A percentile compares a stretch with the other conserved stretches of the same genome.
phyloP scores from a whole-genome alignment of 2,888 invertebrate genomes.

The Cheilosia variabilis region DNA sequence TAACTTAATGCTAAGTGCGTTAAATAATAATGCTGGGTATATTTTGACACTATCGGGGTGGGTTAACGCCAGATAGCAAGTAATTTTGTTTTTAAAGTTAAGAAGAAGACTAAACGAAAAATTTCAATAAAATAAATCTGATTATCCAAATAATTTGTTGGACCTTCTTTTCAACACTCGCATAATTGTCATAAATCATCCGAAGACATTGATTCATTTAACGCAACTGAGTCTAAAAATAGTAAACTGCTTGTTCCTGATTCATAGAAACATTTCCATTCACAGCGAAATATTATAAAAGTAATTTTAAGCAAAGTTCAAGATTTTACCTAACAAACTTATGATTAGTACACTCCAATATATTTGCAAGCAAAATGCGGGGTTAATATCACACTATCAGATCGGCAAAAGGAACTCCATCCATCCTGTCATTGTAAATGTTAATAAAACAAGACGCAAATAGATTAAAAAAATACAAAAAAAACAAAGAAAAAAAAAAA shows the following conservation, averaged over 20 bases:
- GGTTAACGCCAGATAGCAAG: too few species aligned
- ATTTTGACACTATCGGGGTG: too few species aligned
- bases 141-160: too few species aligned
- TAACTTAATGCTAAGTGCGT: too few species aligned
- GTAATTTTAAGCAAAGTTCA: slow-evolving; percentile 49
- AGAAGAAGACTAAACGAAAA: too few species aligned
- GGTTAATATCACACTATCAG: slow-evolving; percentile 53
- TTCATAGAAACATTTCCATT: slow-evolving; percentile 23
- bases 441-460: slow-evolving; percentile 55
- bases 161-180: too few species aligned
- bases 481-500: not conserved
- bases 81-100: too few species aligned
- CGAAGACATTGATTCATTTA: too few species aligned
- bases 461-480: not conserved
- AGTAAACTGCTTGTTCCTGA: slow-evolving; percentile 58
- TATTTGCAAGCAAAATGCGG: slow-evolving; percentile 54
- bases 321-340: slow-evolving; percentile 68
- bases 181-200: too few species aligned
- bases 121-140: too few species aligned
- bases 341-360: slow-evolving; percentile 65
- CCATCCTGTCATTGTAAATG: slow-evolving; percentile 46
- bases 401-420: slow-evolving; percentile 47
- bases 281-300: not conserved
- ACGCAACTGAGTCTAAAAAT: not conserved
- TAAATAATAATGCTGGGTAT: too few species aligned